Evolutionary conservation across 2,888 invertebrate genomes (phyloP).

Genomic region (Agelastica alni): DNA sequence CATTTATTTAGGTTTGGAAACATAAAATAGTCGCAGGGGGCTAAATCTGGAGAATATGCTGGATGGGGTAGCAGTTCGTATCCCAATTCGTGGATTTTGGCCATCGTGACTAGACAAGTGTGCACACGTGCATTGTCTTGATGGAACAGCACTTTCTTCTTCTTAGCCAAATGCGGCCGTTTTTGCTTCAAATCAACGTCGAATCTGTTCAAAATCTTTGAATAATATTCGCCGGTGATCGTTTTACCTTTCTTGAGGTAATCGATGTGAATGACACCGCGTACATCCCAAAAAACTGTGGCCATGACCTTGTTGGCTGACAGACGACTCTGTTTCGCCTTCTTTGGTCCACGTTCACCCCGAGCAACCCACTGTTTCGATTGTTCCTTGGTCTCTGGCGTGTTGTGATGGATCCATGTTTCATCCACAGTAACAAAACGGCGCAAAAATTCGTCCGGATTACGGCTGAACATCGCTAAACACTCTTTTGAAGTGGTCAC

Average conservation of each 20-base stretch:
- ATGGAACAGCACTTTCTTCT: background rate
- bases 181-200: background rate
- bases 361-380: too few relatives aligned
- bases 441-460: too few relatives aligned
- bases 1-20: background rate
- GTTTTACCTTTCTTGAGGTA: background rate
- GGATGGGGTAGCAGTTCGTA: background rate
- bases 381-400: too few relatives aligned
- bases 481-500: too few relatives aligned
- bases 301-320: background rate
- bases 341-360: too few relatives aligned
- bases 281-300: background rate
- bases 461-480: too few relatives aligned
- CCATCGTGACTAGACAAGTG: background rate
- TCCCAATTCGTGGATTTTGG: background rate
- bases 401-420: too few relatives aligned
- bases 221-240: background rate
- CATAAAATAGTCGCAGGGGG: background rate
- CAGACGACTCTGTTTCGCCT: too few relatives aligned
- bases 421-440: too few relatives aligned
- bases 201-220: background rate
- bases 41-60: background rate
- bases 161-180: too few relatives aligned
- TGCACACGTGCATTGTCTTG: background rate
- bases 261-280: background rate